Conservation (phyloP, 2,888 invertebrate species). For the Drosophila kanekoi region DNA sequence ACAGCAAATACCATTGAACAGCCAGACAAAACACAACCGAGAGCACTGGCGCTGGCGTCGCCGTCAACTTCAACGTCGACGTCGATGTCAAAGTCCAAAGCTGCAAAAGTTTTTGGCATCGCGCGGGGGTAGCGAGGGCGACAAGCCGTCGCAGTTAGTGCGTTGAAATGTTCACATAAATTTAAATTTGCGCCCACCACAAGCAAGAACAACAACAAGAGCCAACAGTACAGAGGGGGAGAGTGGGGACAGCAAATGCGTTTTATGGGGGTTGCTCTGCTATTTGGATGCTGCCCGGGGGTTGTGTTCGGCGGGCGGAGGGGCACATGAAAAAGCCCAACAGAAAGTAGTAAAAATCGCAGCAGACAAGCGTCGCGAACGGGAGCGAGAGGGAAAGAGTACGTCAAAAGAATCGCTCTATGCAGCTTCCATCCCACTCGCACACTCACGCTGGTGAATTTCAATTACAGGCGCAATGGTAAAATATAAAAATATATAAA, state of each 20-base stretch:
- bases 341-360: slow-evolving; percentile 65
- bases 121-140: slow-evolving; percentile 20
- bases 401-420: slow-evolving; percentile 18
- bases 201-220: slow-evolving; percentile 26
- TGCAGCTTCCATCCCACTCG: slow-evolving; percentile 27
- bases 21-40: slow-evolving; percentile 49
- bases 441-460: slow-evolving; percentile 25
- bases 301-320: slow-evolving; percentile 30
- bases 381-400: slow-evolving; percentile 4
- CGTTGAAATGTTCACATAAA: slow-evolving; percentile 70
- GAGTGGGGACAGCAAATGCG: slow-evolving; percentile 60
- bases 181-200: slow-evolving; percentile 76
- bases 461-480: slow-evolving; percentile 36
- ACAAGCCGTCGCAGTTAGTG: slow-evolving; percentile 69
- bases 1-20: slow-evolving; percentile 54
- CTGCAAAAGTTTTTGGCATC: slow-evolving; percentile 60
- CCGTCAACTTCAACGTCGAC: slow-evolving; percentile 15
- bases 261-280: slow-evolving; percentile 70
- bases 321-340: slow-evolving; percentile 39
- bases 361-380: slow-evolving; percentile 52
- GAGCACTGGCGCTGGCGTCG: slow-evolving; percentile 36
- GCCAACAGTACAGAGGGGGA: slow-evolving; percentile 30
- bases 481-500: slow-evolving; percentile 24
- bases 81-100: slow-evolving; percentile 65
- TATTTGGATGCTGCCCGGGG: slow-evolving; percentile 56